phyloP scores from a whole-genome alignment of 2,797 vertebrate genomes.

The Sebastes baramenuke region DNA sequence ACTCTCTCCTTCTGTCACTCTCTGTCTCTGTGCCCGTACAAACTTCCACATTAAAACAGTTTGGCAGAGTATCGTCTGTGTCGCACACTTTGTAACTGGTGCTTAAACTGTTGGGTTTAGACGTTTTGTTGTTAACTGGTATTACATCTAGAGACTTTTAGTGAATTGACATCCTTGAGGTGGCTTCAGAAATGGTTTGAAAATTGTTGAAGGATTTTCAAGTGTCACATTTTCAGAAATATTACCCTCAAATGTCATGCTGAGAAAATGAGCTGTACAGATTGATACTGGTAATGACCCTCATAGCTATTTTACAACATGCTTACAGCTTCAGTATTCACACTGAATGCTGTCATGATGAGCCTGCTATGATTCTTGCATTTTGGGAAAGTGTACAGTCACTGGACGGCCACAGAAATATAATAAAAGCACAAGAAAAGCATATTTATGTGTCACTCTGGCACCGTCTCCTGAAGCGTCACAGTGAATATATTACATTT shows the following conservation, averaged over 20 bases:
- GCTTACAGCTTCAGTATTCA: neutral
- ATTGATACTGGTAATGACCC: neutral
- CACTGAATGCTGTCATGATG: neutral
- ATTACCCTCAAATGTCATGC: neutral
- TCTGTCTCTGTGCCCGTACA: neutral
- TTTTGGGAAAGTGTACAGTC: neutral
- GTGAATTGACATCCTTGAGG: neutral
- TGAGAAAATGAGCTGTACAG: neutral
- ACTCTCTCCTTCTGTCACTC: neutral
- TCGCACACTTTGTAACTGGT: neutral
- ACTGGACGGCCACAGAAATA: neutral
- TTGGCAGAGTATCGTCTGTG: neutral
- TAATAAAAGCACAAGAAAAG: neutral
- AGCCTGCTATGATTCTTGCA: neutral
- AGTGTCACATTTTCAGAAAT: neutral
- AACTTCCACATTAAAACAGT: neutral
- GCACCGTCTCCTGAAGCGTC: neutral
- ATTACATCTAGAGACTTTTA: neutral
- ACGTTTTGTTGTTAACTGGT: too few relatives aligned
- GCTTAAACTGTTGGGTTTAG: neutral
- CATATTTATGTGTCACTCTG: neutral
- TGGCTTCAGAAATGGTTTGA: neutral
- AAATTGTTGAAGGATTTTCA: neutral
- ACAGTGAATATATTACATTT: neutral
- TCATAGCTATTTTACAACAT: neutral